These are phyloP conservation scores for Xestia xanthographa DNA, from an alignment of 2,888 invertebrate species.

Conservation along the genomic window DNA sequence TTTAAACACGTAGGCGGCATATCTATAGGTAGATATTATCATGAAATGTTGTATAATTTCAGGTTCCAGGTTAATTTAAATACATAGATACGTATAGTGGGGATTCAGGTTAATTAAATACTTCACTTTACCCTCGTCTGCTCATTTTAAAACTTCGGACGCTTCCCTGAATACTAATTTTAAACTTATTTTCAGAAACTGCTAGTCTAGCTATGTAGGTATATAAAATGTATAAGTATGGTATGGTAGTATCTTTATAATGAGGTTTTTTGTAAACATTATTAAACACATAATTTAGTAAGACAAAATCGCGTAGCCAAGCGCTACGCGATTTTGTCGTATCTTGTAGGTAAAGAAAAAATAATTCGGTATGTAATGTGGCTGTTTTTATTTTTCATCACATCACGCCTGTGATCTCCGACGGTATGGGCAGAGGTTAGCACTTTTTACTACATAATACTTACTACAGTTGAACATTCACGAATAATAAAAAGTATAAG, in stretches of 20 bases:
- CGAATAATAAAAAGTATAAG: too few relatives aligned
- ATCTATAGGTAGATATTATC: not conserved
- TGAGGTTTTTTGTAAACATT: not conserved
- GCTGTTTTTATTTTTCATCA: not conserved
- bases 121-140: slow-evolving; percentile 2
- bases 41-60: not conserved
- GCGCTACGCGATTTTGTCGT: too few relatives aligned
- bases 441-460: not conserved
- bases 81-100: not conserved
- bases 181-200: not conserved
- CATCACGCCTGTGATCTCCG: not conserved
- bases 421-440: not conserved
- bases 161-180: slow-evolving; percentile 31
- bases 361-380: not conserved
- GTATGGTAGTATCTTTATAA: not conserved
- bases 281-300: not conserved
- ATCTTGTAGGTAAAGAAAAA: not conserved
- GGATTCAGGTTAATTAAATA: slow-evolving; percentile 20
- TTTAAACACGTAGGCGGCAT: not conserved
- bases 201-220: not conserved
- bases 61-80: not conserved
- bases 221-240: not conserved
- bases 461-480: too few relatives aligned
- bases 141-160: slow-evolving; percentile 23
- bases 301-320: not conserved